Conservation (phyloP, 2,113 vertebrate genomes). For the Xyliphius kryptos region DNA sequence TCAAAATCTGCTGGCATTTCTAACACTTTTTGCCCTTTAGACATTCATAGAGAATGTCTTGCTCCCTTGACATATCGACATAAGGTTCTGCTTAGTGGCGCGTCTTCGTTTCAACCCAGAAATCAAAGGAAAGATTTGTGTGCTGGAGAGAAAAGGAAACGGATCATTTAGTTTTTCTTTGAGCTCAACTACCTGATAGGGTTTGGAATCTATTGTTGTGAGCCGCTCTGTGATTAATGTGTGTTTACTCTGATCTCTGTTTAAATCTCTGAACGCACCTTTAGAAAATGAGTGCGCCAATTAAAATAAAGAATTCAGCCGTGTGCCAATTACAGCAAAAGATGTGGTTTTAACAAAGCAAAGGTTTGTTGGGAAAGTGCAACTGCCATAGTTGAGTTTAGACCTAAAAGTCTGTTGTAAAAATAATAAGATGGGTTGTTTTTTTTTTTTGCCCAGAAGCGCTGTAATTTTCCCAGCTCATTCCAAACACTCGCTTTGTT, state of each 20-base stretch:
- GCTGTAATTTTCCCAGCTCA: constrained; percentile 47
- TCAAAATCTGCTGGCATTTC: constrained; percentile 5
- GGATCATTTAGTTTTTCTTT: constrained; percentile 24
- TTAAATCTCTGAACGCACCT: neutral
- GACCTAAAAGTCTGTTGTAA: constrained; percentile 4
- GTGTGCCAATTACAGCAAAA: constrained; percentile 11
- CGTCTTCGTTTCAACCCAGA: neutral
- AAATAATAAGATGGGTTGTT: constrained; percentile 11
- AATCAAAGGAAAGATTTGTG: constrained; percentile 18
- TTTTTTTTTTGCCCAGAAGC: constrained; percentile 37
- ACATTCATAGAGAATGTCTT: neutral
- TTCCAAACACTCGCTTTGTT: constrained; percentile 34
- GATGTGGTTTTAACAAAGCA: neutral
- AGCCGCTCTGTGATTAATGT: constrained; percentile 11
- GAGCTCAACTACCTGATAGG: neutral
- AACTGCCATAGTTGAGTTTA: neutral
- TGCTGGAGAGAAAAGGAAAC: constrained; percentile 5
- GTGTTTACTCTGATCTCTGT: constrained; percentile 1
- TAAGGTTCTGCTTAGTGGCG: constrained; percentile 17
- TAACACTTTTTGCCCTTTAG: constrained; percentile 18
- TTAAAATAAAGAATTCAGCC: constrained; percentile 21
- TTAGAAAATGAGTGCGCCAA: constrained; percentile 5
- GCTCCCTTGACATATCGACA: constrained; percentile 20
- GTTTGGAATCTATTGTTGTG: neutral
- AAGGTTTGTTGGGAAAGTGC: neutral